phyloP scores from a whole-genome alignment of 1,140 invertebrate species.

The Neotoxoptera formosana region DNA sequence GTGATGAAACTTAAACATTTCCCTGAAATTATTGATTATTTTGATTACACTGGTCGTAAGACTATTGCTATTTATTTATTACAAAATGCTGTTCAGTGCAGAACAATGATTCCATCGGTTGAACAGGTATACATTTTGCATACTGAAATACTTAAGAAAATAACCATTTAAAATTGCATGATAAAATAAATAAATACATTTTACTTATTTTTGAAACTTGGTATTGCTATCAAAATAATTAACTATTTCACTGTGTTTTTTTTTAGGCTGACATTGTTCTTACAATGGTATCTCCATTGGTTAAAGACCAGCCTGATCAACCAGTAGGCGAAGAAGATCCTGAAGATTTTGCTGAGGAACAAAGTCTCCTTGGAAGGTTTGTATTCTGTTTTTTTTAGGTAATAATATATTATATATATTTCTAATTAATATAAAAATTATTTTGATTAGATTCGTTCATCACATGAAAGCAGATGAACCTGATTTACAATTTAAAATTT shows the following conservation, averaged over 20 bases:
- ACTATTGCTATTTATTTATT: constrained; percentile 87
- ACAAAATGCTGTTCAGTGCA: constrained; percentile 86
- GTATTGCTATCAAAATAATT: not conserved
- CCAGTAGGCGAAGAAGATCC: constrained; percentile 76
- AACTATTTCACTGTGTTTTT: not conserved
- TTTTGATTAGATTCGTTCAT: constrained; percentile 79
- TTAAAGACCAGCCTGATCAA: constrained; percentile 86
- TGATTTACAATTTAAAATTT: constrained; percentile 93
- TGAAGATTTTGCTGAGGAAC: constrained; percentile 98
- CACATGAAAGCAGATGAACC: constrained; percentile 84
- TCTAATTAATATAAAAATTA: constrained; percentile 15
- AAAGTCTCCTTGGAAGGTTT: constrained; percentile 84
- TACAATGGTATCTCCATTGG: constrained; percentile 82
- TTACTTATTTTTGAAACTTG: constrained; percentile 1
- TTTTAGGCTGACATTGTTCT: constrained; percentile 78
- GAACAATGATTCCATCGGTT: constrained; percentile 85
- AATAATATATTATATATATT: not conserved
- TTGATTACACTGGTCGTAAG: constrained; percentile 90
- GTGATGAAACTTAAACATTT: constrained; percentile 86
- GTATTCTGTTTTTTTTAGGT: constrained; percentile 15
- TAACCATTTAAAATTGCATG: not conserved
- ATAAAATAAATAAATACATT: not conserved
- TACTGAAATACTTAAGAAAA: not conserved
- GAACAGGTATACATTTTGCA: constrained; percentile 68
- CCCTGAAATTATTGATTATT: constrained; percentile 82